Percentiles rank a stretch among this genome's conserved stretches.
Evolutionary conservation across 2,797 vertebrate species (phyloP).

Genomic region (Bucorvus abyssinicus): DNA sequence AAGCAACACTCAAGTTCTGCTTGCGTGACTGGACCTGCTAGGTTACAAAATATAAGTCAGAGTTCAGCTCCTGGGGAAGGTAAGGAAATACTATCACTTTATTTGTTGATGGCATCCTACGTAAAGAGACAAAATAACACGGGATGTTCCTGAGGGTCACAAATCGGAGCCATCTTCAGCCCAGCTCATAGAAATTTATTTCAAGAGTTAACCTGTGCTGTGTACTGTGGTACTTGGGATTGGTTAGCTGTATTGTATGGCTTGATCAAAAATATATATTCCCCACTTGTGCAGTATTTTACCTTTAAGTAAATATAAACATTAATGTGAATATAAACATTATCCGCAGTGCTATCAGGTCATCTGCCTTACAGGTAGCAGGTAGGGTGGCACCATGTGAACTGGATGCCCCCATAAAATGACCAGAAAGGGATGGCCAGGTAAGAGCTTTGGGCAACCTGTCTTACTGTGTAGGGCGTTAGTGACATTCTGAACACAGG

Average conservation of each 20-base stretch:
- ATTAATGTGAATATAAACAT: background rate
- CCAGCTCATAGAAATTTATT: background rate
- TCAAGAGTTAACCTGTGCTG: background rate
- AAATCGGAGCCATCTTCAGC: background rate
- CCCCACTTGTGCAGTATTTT: background rate
- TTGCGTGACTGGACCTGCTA: conserved; percentile 72
- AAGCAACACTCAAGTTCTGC: conserved; percentile 77
- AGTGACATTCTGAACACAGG: background rate
- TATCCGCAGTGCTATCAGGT: background rate
- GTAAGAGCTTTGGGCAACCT: background rate
- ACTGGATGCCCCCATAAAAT: background rate
- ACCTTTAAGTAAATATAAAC: background rate
- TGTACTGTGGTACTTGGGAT: background rate
- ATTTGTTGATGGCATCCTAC: background rate
- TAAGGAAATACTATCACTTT: conserved; percentile 61
- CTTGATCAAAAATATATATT: background rate
- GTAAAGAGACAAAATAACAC: background rate
- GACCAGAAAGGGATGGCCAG: background rate
- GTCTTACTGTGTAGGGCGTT: background rate
- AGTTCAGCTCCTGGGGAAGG: conserved; percentile 75
- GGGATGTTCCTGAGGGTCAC: background rate
- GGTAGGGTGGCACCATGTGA: background rate
- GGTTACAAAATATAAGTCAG: conserved; percentile 77
- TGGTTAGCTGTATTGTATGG: background rate
- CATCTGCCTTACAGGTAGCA: background rate